These are phyloP conservation scores for Tiliacea citrago DNA, from an alignment of 2,888 invertebrate species.

Conservation along the genomic window DNA sequence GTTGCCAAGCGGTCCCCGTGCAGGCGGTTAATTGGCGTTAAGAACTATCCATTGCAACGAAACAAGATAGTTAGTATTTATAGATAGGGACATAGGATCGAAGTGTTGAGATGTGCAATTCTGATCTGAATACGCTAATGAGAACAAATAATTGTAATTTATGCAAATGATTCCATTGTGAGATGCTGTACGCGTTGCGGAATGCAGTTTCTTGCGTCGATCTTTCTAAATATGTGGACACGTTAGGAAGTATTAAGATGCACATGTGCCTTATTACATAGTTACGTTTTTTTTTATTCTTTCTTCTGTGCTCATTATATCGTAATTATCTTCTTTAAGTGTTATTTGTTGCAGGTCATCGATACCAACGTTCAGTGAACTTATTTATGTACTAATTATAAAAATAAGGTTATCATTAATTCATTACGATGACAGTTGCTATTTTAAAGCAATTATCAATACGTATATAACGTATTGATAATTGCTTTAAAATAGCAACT, in stretches of 20 bases:
- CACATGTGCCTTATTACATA: not conserved
- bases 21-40: not conserved
- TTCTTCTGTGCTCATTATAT: too few species aligned
- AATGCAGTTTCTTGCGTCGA: slow-evolving; percentile 2
- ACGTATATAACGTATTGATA: not conserved
- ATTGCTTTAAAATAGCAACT: not conserved
- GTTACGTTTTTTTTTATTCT: not conserved
- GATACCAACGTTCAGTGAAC: not conserved
- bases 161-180: slow-evolving; percentile 40
- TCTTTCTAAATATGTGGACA: slow-evolving; percentile 16
- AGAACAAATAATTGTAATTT: slow-evolving; percentile 38
- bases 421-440: not conserved
- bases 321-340: not conserved
- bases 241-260: not conserved
- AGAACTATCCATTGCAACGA: not conserved
- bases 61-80: not conserved
- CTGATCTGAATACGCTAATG: slow-evolving; percentile 35
- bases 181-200: not conserved
- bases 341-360: not conserved
- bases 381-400: not conserved
- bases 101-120: slow-evolving; percentile 8
- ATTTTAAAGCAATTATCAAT: too few species aligned
- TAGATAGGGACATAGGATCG: not conserved
- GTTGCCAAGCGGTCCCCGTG: not conserved
- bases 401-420: not conserved